Percentiles rank a stretch among this genome's conserved stretches.
Conservation (phyloP, 2,888 invertebrate genomes). For the Sphaerophoria rueppellii region DNA sequence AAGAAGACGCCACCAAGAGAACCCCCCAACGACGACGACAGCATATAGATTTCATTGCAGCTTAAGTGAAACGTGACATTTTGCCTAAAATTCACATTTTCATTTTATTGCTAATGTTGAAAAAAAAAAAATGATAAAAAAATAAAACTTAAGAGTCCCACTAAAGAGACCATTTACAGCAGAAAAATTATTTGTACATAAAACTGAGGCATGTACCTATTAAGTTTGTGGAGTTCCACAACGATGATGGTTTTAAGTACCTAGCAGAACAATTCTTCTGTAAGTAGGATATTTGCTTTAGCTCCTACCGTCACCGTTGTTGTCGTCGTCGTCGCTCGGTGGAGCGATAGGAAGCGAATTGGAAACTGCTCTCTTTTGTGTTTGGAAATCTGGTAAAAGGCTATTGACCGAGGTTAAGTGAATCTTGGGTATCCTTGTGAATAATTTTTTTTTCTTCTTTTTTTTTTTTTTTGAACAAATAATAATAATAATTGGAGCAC, state of each 20-base stretch:
- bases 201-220: constrained; percentile 1
- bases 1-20: no score
- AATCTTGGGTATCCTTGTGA: not conserved
- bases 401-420: constrained; percentile 21
- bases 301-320: not conserved
- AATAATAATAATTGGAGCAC: no score
- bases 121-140: constrained; percentile 13
- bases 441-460: not conserved
- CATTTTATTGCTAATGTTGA: constrained; percentile 26
- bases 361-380: constrained; percentile 3
- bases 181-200: constrained; percentile 37
- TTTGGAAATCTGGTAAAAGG: not conserved
- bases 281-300: constrained; percentile 10
- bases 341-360: not conserved
- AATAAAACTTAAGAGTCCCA: constrained; percentile 47
- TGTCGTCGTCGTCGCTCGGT: no score
- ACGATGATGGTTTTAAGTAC: not conserved
- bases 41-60: constrained; percentile 50
- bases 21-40: no score
- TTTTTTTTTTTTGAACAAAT: no score
- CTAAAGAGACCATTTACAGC: constrained; percentile 57
- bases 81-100: constrained; percentile 50
- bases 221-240: not conserved
- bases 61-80: constrained; percentile 52
- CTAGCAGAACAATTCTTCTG: not conserved